Conservation (phyloP, 2,113 vertebrate genomes). For the Columbina picui region DNA sequence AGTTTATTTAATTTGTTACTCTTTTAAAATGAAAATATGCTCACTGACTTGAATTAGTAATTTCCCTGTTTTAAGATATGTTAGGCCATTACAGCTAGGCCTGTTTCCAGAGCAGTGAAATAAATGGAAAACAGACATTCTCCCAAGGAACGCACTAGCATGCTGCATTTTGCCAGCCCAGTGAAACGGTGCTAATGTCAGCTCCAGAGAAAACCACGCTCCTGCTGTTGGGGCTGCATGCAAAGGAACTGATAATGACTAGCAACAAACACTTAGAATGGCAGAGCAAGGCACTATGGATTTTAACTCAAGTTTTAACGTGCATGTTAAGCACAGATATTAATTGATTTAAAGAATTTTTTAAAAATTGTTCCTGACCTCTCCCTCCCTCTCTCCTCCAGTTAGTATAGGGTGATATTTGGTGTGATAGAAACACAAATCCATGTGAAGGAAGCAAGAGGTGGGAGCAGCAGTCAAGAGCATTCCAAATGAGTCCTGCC, state of each 20-base stretch:
- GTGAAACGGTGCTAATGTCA: constrained; percentile 4
- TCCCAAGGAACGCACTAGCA: neutral
- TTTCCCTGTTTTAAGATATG: constrained; percentile 55
- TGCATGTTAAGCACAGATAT: neutral
- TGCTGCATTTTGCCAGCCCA: neutral
- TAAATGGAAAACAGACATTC: constrained; percentile 48
- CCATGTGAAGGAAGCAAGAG: neutral
- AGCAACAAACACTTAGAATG: constrained; percentile 4
- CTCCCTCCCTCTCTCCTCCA: neutral
- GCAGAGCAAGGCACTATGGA: neutral
- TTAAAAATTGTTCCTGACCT: neutral
- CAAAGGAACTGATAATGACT: neutral
- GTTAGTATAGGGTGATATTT: neutral
- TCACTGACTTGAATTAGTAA: constrained; percentile 60
- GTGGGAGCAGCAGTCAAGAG: neutral
- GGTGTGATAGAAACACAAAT: neutral
- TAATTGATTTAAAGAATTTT: neutral
- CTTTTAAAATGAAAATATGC: constrained; percentile 61
- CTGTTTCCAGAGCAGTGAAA: constrained; percentile 52
- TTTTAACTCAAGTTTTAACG: neutral
- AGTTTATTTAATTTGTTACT: constrained; percentile 70
- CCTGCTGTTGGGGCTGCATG: neutral
- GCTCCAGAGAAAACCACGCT: neutral
- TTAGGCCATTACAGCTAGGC: constrained; percentile 28
- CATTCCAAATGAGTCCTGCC: neutral